Conservation (phyloP, 2,888 invertebrate species). For the Zygogramma bicolorata region DNA sequence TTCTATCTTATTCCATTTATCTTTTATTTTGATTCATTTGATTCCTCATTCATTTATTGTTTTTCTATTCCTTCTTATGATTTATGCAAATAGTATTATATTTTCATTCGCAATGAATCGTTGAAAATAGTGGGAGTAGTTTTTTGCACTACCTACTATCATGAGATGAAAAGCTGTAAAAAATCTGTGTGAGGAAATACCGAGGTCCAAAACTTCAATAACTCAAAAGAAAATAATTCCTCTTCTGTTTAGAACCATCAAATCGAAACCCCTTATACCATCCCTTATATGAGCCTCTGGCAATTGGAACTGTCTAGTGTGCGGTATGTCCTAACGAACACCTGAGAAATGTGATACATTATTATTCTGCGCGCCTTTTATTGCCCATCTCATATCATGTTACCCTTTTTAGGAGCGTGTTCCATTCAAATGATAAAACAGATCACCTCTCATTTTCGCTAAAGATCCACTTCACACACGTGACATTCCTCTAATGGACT, state of each 20-base stretch:
- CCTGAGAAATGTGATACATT: slow-evolving; percentile 51
- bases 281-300: slow-evolving; percentile 12
- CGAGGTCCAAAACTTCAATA: too few species aligned
- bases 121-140: too few species aligned
- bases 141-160: too few species aligned
- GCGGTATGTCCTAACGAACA: slow-evolving; percentile 53
- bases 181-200: too few species aligned
- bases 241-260: neutral
- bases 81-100: too few species aligned
- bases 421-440: slow-evolving; percentile 45
- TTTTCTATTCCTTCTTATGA: too few species aligned
- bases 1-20: too few species aligned
- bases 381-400: slow-evolving; percentile 43
- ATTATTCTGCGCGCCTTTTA: slow-evolving; percentile 47
- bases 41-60: too few species aligned
- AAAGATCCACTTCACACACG: slow-evolving; percentile 24
- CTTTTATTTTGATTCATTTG: too few species aligned
- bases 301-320: slow-evolving; percentile 34
- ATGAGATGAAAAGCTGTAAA: too few species aligned
- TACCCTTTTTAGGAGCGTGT: slow-evolving; percentile 44
- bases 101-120: too few species aligned
- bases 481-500: slow-evolving; percentile 22
- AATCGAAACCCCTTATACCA: neutral
- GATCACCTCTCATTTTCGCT: slow-evolving; percentile 36
- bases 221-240: too few species aligned